Conservation (phyloP, 2,888 invertebrate genomes). For the Electrophaes corylata region DNA sequence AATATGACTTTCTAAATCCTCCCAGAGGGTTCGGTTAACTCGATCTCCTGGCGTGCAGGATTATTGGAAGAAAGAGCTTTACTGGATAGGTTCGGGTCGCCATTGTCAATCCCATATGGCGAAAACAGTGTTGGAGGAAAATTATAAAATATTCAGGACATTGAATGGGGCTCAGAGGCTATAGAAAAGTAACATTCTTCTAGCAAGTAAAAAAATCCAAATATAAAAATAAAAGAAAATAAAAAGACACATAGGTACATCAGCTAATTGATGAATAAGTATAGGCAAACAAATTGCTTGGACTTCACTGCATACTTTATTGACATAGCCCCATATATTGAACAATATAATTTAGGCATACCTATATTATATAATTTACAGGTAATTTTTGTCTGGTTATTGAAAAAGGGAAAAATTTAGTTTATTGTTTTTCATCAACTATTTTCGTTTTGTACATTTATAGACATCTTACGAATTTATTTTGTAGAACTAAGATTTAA, state of each 20-base stretch:
- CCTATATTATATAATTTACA: no score
- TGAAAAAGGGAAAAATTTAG: no score
- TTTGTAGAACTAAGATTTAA: not conserved
- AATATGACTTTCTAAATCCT: conserved; percentile 49
- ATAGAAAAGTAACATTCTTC: no score
- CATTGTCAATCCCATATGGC: conserved; percentile 58
- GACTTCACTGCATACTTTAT: no score
- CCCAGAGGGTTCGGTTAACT: conserved; percentile 55
- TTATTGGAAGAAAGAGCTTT: conserved; percentile 65
- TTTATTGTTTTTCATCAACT: not conserved
- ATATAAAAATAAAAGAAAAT: no score
- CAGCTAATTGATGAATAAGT: no score
- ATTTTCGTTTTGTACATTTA: not conserved
- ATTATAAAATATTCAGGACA: conserved; percentile 71
- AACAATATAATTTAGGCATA: no score
- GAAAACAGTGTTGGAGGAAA: conserved; percentile 38
- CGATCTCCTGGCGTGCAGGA: conserved; percentile 62
- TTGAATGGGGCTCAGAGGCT: conserved; percentile 40
- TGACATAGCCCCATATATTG: no score
- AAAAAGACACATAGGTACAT: no score
- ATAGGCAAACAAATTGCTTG: no score
- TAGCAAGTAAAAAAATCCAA: no score
- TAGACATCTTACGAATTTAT: not conserved
- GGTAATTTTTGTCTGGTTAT: no score
- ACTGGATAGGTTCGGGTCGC: conserved; percentile 48